phyloP scores from a whole-genome alignment of 2,113 vertebrate species.

The Corythornis cristatus region DNA sequence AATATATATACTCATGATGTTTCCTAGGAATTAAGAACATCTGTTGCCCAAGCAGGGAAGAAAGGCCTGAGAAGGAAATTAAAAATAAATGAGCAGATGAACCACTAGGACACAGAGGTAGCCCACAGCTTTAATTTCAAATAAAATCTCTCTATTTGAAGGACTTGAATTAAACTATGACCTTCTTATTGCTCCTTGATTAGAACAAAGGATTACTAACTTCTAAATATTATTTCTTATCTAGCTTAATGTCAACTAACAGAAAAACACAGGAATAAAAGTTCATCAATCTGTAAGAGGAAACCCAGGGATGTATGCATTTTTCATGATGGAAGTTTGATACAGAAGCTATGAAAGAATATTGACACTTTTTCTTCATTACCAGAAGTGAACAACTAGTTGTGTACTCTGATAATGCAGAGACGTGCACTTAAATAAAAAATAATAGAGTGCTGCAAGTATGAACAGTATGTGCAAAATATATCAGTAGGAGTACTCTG shows the following conservation, averaged over 20 bases:
- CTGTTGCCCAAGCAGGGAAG: neutral
- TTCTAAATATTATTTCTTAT: neutral
- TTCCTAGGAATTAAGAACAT: neutral
- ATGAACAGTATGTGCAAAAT: neutral
- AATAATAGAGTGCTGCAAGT: neutral
- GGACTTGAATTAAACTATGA: neutral
- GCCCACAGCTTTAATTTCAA: constrained; percentile 23
- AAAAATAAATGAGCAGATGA: neutral
- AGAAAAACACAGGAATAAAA: neutral
- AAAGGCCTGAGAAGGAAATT: neutral
- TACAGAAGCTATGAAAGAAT: neutral
- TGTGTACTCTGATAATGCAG: neutral
- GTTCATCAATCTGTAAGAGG: neutral
- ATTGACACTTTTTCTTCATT: neutral
- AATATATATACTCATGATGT: neutral
- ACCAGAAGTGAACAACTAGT: neutral
- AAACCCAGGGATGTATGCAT: neutral
- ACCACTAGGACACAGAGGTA: neutral
- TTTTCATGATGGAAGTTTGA: neutral
- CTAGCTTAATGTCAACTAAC: neutral
- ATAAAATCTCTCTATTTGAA: constrained; percentile 1
- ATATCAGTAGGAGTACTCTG: neutral
- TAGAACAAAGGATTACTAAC: neutral
- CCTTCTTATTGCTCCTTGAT: neutral
- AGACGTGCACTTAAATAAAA: neutral